Percentiles rank a stretch among this genome's conserved stretches.
These are phyloP conservation scores for Calliphora vomitoria DNA, from an alignment of 2,888 invertebrate species.

Conservation along the genomic window DNA sequence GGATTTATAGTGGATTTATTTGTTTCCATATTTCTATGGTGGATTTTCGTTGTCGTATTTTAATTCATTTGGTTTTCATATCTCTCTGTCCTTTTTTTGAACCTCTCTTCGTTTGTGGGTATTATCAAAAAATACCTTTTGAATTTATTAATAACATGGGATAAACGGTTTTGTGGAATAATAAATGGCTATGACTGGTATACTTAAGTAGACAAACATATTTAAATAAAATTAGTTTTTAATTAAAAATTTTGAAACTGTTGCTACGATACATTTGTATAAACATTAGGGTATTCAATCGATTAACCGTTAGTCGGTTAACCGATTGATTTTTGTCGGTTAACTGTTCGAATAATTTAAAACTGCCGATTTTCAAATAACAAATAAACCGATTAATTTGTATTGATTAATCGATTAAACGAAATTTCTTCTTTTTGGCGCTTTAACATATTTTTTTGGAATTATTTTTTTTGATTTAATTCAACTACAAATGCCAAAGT, in stretches of 20 bases:
- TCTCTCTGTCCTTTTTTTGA: constrained; percentile 8
- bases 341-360: too few species aligned
- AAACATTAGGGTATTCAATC: too few species aligned
- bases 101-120: constrained; percentile 3
- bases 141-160: constrained; percentile 58
- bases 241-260: constrained; percentile 15
- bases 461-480: too few species aligned
- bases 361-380: too few species aligned
- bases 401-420: too few species aligned
- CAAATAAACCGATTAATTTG: too few species aligned
- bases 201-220: constrained; percentile 17
- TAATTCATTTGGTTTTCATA: constrained; percentile 24
- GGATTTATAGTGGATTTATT: constrained; percentile 71
- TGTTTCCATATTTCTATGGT: constrained; percentile 63
- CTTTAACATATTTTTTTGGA: too few species aligned
- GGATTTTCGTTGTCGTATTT: constrained; percentile 51
- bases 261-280: not conserved
- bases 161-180: constrained; percentile 52
- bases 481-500: too few species aligned
- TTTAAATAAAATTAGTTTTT: constrained; percentile 48
- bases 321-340: too few species aligned
- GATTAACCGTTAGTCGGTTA: too few species aligned
- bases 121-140: constrained; percentile 31
- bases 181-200: constrained; percentile 17
- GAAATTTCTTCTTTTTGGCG: too few species aligned